Base-by-base conservation (phyloP, 1,140 invertebrate genomes). In the Papilio dardanus region DNA sequence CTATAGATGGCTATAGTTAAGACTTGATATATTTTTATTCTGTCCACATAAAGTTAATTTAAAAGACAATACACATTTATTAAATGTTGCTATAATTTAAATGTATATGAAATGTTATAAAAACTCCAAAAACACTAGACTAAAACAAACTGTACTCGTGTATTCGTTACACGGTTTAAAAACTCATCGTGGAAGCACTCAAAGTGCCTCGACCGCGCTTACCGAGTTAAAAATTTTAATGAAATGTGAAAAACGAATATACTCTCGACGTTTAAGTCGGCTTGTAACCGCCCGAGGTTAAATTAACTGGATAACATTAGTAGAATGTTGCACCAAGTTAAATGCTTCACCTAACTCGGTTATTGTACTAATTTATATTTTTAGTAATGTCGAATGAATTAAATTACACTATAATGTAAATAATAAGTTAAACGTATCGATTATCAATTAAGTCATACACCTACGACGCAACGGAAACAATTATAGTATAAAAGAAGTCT, bases 211-310 rank as follows among this genome's bases (percentile, higher is more conserved):
- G 79, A 81, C 81, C 80, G 81, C 74, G 79, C 80, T 82, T 82
- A 84, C 76, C 75, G 81, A 80, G 79, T 82, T 83, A 79, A 87
- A 82, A 86, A 84, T 89, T 88, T 88, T 88, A 88, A 86, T 88
- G 83, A 81, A 87, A 86, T 83, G 82, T 81, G 81, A 84, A 86
- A 80, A 83, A 87, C 80, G 78, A 79, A 83, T 85, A 86, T 80
- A 84, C 86, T 81, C 81, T 28, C 21, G 80, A 83, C 82, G 81
- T 79, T 79, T 69, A 68, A 80, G 74, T 66, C 65, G 74, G 73
- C 76, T 83, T 81, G 71, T 28, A 75, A 35, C 42, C 69, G 76
- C 74, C 76, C 75, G 50, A 54, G 75, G 73, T 77, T 77, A 80
- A 77, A 80, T 82, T 81, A 82, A 77, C 62, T 46, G 50, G 35